These are phyloP conservation scores for Ochotona princeps DNA, from an alignment of 2,113 vertebrate species.

Conservation along the genomic window DNA sequence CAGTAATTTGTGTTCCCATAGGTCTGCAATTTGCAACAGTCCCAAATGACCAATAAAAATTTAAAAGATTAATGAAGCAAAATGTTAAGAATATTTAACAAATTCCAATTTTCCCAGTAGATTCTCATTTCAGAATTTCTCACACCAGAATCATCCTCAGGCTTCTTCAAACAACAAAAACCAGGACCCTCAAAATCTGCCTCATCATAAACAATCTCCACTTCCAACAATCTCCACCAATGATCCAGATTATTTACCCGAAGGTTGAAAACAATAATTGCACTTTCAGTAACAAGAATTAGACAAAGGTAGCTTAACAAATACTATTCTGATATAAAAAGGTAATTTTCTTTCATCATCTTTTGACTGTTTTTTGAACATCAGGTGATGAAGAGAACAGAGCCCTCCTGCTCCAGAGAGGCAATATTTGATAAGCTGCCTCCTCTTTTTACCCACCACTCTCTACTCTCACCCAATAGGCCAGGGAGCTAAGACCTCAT, in stretches of 20 bases:
- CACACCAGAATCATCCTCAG: neutral
- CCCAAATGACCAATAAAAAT: neutral
- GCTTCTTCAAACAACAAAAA: neutral
- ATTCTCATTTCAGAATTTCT: no score
- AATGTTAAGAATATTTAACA: neutral
- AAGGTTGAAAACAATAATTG: neutral
- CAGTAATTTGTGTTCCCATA: neutral
- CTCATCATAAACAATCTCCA: neutral
- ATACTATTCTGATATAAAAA: neutral
- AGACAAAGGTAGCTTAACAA: neutral
- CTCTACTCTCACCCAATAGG: neutral
- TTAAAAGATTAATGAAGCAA: conserved; percentile 8
- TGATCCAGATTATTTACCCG: neutral
- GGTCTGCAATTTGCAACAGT: neutral
- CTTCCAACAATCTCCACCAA: neutral
- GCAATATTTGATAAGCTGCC: neutral
- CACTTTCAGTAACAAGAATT: neutral
- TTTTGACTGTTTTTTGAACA: neutral
- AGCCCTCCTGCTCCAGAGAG: neutral
- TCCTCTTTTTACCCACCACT: neutral
- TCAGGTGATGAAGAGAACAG: neutral
- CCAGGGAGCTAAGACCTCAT: neutral
- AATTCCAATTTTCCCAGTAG: neutral
- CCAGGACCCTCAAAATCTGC: neutral
- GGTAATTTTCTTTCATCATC: neutral